Evolutionary conservation across 2,113 vertebrate genomes (phyloP).

Genomic region (Scolopax mira): DNA sequence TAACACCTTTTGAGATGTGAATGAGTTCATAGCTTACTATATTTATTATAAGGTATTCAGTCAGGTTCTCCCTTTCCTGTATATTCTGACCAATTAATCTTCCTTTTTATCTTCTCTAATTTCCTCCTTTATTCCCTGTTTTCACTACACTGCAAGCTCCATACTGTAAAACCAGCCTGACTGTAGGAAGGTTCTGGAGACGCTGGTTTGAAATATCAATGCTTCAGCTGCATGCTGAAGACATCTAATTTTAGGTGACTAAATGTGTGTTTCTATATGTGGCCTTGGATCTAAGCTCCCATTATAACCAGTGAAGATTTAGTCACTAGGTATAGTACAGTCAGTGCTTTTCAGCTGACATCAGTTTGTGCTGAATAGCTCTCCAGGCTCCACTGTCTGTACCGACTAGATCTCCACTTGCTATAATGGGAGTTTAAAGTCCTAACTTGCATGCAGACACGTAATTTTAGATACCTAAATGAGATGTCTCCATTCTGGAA

Average conservation of each 20-base stretch:
- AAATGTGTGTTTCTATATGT: slow-evolving; percentile 56
- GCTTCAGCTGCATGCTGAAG: slow-evolving; percentile 37
- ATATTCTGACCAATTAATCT: not conserved
- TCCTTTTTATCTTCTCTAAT: not conserved
- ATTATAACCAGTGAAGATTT: slow-evolving; percentile 45
- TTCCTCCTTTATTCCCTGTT: not conserved
- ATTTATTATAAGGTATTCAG: not conserved
- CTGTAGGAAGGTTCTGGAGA: slow-evolving; percentile 18
- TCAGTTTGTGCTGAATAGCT: slow-evolving; percentile 36
- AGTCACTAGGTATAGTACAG: slow-evolving; percentile 27
- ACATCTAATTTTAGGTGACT: slow-evolving; percentile 56
- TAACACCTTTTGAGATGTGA: not conserved
- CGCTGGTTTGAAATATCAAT: slow-evolving; percentile 20
- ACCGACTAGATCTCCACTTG: not conserved
- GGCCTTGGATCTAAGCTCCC: slow-evolving; percentile 28
- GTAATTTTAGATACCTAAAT: slow-evolving; percentile 48
- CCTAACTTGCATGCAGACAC: not conserved
- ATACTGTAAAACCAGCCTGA: not conserved
- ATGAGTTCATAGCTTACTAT: not conserved
- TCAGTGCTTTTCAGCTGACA: slow-evolving; percentile 46
- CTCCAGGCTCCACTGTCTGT: slow-evolving; percentile 11
- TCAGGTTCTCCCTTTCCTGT: not conserved
- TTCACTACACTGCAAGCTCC: not conserved
- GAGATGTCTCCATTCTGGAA: slow-evolving; percentile 2
- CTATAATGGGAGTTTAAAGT: slow-evolving; percentile 1